Evolutionary conservation across 2,888 invertebrate species (phyloP), one percentile per base, ranked within the genome.

Genomic region (Teleogryllus oceanicus): DNA sequence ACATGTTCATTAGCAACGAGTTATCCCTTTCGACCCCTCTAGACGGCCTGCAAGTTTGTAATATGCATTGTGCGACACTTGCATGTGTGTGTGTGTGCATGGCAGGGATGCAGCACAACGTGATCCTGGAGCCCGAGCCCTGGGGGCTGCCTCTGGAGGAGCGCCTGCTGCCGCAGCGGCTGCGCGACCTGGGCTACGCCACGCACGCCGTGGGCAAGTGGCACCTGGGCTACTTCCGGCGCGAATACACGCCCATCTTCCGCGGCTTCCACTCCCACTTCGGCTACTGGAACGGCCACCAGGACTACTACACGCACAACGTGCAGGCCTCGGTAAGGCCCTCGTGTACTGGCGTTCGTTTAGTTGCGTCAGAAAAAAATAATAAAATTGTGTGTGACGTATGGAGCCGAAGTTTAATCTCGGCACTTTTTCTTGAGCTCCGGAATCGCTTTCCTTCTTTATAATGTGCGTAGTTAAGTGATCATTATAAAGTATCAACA

Each of bases 131-230:
- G 21, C 89, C 91, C 1, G 92, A 94, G 84, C 92, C 93, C 0
- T 91, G 92, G 85, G 93, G 93, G 2, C 86, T 96, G n/a, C 92
- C 93, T 0, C 85, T 92, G 4, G 88, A 90, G 74, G 91, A 92
- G 82, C 92, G 90, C 81, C 87, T 94, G 1, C 87, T 96, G 83
- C 94, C 96, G 0, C 89, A 94, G 86, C 90, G 92, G 82, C 88
- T 94, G 79, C 87, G 86, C 82, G 87, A 88, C 24, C 85, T 89
- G 11, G 95, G 94, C 0, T 97, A 97, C 87, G 87, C 88, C 10
- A 96, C 96, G 0, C 93, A 95, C 86, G 89, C 95, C 50, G 90
- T 97, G 16, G 97, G 97, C 49, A 97, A 97, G 88, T 97, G 97
- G 97, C 94, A 94, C 86, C 90, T 97, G 81, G 97, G 97, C 2